Base-by-base conservation (phyloP, 2,797 vertebrate genomes). In the Notolabrus celidotus region DNA sequence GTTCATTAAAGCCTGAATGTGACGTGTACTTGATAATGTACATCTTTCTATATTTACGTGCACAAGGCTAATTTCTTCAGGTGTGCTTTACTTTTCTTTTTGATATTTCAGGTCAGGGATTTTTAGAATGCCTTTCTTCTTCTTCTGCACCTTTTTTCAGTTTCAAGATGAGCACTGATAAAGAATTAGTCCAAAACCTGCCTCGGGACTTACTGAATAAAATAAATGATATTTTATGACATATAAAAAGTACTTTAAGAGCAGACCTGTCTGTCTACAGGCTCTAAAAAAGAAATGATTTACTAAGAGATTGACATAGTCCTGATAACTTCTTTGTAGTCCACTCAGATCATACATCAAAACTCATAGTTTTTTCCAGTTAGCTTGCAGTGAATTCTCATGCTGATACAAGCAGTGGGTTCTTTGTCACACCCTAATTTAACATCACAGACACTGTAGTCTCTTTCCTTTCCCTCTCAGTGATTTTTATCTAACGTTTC, bases 1-100 rank as follows among this genome's bases (percentile, higher is more conserved):
- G 16, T 61, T 47, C 43, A 15, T 53, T 49, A n/a, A 74, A 73
- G 51, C 25, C n/a, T 60, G 10, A 50, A 42, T 45, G 12, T 14
- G 20, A n/a, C 47, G 61, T 62, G 39, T 1, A 38, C 49, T 55
- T 54, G 15, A 34, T 64, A n/a, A 3, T 31, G 1, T 4, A 42
- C 27, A 22, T 25, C 3, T 45, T 27, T 53, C 43, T 27, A 23
- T 29, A 34, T 55, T 2, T n/a, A 17, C 36, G 46, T 49, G 11
- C 16, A 31, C 9, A n/a, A n/a, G n/a, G n/a, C n/a, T n/a, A n/a
- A n/a, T n/a, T n/a, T n/a, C n/a, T n/a, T n/a, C n/a, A n/a, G 29
- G 7, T 19, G 14, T 2, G 38, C 19, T 11, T 15, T 51, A 42
- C 17, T 45, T 7, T 22, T 10, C 29, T 22, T 11, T 46, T 7